These are phyloP conservation scores for Oryzias celebensis DNA, from an alignment of 2,113 vertebrate genomes.

Conservation along the genomic window DNA sequence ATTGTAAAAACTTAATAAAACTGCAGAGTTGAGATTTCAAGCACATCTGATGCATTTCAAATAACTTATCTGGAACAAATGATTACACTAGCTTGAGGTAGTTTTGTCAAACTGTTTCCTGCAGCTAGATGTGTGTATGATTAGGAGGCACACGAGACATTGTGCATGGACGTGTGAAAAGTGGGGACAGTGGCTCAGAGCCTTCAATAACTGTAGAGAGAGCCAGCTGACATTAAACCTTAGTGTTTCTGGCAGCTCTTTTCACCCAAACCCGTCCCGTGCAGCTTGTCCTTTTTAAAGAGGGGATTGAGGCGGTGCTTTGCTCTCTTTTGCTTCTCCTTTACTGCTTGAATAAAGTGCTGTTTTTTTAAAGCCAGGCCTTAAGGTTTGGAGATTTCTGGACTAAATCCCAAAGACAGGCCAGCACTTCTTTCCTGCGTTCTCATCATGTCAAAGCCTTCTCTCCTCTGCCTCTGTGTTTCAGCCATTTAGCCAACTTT, in stretches of 20 bases:
- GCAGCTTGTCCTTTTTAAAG: constrained; percentile 54
- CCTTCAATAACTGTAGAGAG: constrained; percentile 24
- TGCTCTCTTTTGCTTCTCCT: constrained; percentile 27
- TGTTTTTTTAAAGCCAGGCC: constrained; percentile 44
- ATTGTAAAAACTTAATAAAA: no score
- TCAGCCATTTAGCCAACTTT: constrained; percentile 5
- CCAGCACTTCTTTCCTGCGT: constrained; percentile 30
- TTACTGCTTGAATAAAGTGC: constrained; percentile 39
- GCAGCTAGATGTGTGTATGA: no score
- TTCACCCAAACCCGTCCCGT: constrained; percentile 34
- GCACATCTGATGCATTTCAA: no score
- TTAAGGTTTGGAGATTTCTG: constrained; percentile 36
- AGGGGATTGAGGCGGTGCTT: constrained; percentile 30
- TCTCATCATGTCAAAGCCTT: constrained; percentile 9
- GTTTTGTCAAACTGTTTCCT: no score
- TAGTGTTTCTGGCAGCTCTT: constrained; percentile 45
- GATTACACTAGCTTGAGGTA: no score
- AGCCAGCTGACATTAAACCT: constrained; percentile 33
- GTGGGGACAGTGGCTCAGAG: neutral
- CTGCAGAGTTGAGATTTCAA: no score
- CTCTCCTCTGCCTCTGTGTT: constrained; percentile 2
- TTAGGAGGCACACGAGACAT: no score
- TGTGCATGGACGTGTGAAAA: no score
- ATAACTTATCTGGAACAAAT: no score
- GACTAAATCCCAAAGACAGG: constrained; percentile 49